Conservation (phyloP, 2,797 vertebrate species). For the Lepilemur ruficaudatus region DNA sequence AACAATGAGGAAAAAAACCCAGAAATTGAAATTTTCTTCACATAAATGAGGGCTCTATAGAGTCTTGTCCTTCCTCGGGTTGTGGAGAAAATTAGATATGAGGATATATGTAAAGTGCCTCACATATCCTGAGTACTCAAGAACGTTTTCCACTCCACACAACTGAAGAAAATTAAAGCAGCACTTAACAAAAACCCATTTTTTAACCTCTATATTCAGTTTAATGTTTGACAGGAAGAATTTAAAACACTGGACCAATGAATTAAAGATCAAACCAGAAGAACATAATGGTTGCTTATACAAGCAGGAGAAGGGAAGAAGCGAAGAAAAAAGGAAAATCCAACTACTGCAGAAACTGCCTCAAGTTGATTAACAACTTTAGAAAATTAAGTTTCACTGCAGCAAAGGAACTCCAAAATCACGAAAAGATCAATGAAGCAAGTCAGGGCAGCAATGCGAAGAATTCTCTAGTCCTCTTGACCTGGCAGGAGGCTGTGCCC, state of each 20-base stretch:
- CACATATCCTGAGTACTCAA: not conserved
- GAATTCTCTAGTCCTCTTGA: not conserved
- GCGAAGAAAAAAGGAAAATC: not conserved
- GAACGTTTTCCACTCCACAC: not conserved
- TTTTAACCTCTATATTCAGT: not conserved
- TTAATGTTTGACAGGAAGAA: not conserved
- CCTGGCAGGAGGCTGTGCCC: not conserved
- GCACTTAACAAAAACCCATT: not conserved
- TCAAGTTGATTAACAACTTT: not conserved
- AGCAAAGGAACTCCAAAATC: not conserved
- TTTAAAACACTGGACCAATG: not conserved
- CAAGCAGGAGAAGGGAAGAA: not conserved
- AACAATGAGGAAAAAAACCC: not conserved
- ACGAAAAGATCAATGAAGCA: not conserved
- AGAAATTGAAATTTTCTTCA: not conserved
- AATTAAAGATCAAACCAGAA: constrained; percentile 36
- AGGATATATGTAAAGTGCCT: not conserved
- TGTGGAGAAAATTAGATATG: not conserved
- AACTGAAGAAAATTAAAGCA: constrained; percentile 25
- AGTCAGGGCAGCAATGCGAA: not conserved
- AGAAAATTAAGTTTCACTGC: not conserved
- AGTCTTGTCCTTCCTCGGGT: not conserved
- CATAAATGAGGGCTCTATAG: not conserved
- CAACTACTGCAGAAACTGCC: not conserved
- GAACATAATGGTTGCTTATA: not conserved